Base-by-base conservation (phyloP, 2,888 invertebrate genomes). In the Eumacrocentrus americanus region DNA sequence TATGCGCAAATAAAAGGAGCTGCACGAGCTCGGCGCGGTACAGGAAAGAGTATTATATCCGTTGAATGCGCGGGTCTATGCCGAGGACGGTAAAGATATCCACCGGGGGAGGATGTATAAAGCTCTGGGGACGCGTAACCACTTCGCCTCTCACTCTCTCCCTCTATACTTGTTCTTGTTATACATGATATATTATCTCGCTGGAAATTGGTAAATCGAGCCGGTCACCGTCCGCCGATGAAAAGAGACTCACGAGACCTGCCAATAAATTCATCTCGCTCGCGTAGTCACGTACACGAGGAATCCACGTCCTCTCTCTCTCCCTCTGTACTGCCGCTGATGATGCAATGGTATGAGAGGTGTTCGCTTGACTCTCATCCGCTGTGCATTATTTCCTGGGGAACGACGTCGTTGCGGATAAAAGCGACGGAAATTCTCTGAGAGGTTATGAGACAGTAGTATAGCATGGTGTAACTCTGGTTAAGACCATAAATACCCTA, bases 401-500 rank as follows among this genome's bases (percentile, higher is more conserved):
- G 14, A 37, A 57, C 12, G 9, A 14, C n/a, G n/a, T n/a, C n/a
- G n/a, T n/a, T 25, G 12, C 5, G 4, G 16, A 18, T 38, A 23
- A 29, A 42, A 16, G 23, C 12, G 16, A n/a, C 18, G 16, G 18
- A 42, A 42, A 14, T 16, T 42, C 18, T 9, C 9, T 14, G 29
- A 35, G 23, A n/a, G 18, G 16, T 12, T 46, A 16, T 11, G 29
- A n/a, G 25, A 29, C 29, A 4, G 35, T 20, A 37, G 37, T n/a
- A 44, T 12, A 53, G 22, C 47, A 22, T 12, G 23, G 50, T 22
- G 48, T 37, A 14, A 58, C 46, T 62, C n/a, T n/a, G n/a, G n/a
- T n/a, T 52, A 61, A 53, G 29, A 58, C 12, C 56, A 52, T 64
- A 61, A 64, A 64, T 65, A 64, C 53, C 5, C 9, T 29, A 29